phyloP scores from a whole-genome alignment of 2,113 vertebrate genomes.

The Leucopsar rothschildi region DNA sequence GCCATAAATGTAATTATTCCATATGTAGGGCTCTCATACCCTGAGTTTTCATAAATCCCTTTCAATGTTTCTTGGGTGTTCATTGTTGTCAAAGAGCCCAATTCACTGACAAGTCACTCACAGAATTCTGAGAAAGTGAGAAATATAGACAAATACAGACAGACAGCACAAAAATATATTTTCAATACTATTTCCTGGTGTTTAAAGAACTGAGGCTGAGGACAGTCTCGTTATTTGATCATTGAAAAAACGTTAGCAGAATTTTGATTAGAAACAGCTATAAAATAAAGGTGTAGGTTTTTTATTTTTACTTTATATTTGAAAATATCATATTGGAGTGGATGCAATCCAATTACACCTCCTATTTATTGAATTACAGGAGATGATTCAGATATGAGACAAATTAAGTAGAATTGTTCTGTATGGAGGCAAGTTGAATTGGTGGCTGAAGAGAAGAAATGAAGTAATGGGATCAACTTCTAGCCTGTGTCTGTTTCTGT shows the following conservation, averaged over 20 bases:
- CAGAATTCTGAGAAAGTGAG: neutral
- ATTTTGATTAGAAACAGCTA: neutral
- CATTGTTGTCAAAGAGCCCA: neutral
- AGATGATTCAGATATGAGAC: neutral
- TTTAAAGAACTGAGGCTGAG: neutral
- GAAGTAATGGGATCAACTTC: neutral
- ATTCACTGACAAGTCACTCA: neutral
- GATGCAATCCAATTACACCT: neutral
- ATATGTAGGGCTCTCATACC: neutral
- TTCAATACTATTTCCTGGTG: neutral
- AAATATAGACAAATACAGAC: neutral
- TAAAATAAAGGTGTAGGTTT: fast-evolving
- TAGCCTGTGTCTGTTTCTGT: neutral
- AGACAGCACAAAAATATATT: neutral
- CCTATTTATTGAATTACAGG: neutral
- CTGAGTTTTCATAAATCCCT: neutral
- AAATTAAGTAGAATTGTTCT: neutral
- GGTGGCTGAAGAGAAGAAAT: neutral
- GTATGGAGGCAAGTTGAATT: neutral
- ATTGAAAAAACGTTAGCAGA: neutral
- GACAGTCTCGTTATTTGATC: neutral
- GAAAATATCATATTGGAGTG: neutral
- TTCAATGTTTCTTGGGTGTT: neutral
- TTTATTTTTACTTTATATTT: neutral
- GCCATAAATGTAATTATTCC: neutral